These are phyloP conservation scores for Andricus quercusramuli DNA, from an alignment of 2,888 invertebrate genomes.

Conservation along the genomic window DNA sequence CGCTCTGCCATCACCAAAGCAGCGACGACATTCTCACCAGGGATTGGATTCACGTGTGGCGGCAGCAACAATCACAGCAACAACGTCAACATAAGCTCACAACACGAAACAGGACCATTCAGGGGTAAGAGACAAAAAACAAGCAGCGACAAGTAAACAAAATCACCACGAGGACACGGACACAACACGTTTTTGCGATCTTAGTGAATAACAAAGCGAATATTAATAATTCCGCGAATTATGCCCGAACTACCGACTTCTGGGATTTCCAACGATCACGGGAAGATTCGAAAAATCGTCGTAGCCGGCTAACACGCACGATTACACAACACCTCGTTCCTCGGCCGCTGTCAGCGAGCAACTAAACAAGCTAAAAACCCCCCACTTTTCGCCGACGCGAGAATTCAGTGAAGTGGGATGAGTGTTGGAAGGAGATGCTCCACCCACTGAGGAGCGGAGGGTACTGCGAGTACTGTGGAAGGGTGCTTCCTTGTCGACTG, in stretches of 20 bases:
- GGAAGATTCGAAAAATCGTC: slow-evolving; percentile 17
- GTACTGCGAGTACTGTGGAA: background rate
- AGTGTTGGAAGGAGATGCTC: background rate
- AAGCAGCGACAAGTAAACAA: slow-evolving; percentile 33
- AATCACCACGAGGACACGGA: slow-evolving; percentile 25
- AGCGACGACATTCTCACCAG: slow-evolving; percentile 67
- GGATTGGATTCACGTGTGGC: slow-evolving; percentile 47
- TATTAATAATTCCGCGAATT: background rate
- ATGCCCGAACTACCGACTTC: background rate
- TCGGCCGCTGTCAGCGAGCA: slow-evolving; percentile 77
- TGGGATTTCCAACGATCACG: slow-evolving; percentile 41
- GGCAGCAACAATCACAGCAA: slow-evolving; percentile 25
- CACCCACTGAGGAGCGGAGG: slow-evolving; percentile 11
- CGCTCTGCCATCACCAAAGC: slow-evolving; percentile 76
- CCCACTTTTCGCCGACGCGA: slow-evolving; percentile 64
- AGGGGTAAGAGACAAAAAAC: slow-evolving; percentile 25
- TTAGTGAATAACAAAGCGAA: background rate
- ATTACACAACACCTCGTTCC: slow-evolving; percentile 65
- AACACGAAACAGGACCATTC: slow-evolving; percentile 52
- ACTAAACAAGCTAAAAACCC: slow-evolving; percentile 77
- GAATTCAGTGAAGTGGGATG: slow-evolving; percentile 8
- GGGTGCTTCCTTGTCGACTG: background rate
- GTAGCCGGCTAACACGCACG: slow-evolving; percentile 51
- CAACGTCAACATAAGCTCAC: slow-evolving; percentile 51
- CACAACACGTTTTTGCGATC: slow-evolving; percentile 20